A percentile compares a stretch with the other conserved stretches of the same genome.
Evolutionary conservation across 2,797 vertebrate species (phyloP).

Genomic region (Synaphobranchus kaupii): DNA sequence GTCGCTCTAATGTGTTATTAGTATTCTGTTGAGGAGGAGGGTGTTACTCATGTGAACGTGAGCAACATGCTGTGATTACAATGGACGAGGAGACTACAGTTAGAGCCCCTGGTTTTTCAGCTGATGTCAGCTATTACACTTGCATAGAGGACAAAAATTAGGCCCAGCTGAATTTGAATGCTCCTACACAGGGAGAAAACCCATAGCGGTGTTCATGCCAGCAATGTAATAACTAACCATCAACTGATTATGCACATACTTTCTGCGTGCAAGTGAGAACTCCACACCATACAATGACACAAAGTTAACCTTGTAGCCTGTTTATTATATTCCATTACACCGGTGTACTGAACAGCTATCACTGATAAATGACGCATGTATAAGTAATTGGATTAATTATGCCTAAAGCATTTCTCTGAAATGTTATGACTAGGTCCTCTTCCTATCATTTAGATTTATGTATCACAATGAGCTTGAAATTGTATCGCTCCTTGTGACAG

Average conservation of each 20-base stretch:
- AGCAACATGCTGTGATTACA: slow-evolving; percentile 33
- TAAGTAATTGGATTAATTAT: slow-evolving; percentile 9
- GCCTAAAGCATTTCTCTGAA: neutral
- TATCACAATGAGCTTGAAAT: neutral
- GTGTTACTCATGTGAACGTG: slow-evolving; percentile 52
- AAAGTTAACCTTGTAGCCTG: neutral
- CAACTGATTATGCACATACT: slow-evolving; percentile 50
- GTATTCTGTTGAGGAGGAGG: slow-evolving; percentile 42
- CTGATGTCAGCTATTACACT: slow-evolving; percentile 25
- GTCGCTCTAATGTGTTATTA: slow-evolving; percentile 44
- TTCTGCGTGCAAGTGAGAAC: slow-evolving; percentile 47
- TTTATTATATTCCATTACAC: neutral
- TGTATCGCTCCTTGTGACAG: neutral
- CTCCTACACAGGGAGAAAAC: slow-evolving; percentile 41
- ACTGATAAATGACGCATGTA: neutral
- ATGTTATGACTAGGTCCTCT: neutral
- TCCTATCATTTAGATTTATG: neutral
- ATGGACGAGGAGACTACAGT: slow-evolving; percentile 37
- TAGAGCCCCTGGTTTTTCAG: slow-evolving; percentile 28
- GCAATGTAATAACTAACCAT: slow-evolving; percentile 57
- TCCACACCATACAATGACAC: slow-evolving; percentile 17
- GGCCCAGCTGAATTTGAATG: slow-evolving; percentile 39
- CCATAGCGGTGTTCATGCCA: slow-evolving; percentile 48
- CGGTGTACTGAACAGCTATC: neutral
- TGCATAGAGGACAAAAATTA: slow-evolving; percentile 25